Conservation (phyloP, 2,888 invertebrate species). For the Drosophila merina region DNA sequence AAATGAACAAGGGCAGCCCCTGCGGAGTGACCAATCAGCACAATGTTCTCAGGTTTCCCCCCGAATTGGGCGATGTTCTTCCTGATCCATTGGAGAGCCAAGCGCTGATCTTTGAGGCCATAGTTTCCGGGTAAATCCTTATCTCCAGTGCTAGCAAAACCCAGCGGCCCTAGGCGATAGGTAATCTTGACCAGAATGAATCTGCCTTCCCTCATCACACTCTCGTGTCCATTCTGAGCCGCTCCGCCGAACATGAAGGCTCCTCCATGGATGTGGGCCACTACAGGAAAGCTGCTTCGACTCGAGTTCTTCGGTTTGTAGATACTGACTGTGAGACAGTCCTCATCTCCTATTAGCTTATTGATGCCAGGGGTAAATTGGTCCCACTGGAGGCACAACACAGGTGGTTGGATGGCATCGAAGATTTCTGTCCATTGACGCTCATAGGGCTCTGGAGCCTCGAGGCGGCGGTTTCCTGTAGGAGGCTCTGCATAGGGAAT, state of each 20-base stretch:
- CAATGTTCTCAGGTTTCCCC: slow-evolving; percentile 86
- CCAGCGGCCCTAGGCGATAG: slow-evolving; percentile 89
- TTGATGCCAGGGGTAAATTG: slow-evolving; percentile 80
- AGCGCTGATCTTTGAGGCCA: slow-evolving; percentile 62
- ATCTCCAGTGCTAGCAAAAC: slow-evolving; percentile 91
- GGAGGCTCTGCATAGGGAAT: slow-evolving; percentile 89
- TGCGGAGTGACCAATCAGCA: slow-evolving; percentile 89
- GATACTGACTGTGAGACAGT: slow-evolving; percentile 88
- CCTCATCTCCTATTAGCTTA: slow-evolving; percentile 86
- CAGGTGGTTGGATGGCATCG: slow-evolving; percentile 86
- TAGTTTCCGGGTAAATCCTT: slow-evolving; percentile 85
- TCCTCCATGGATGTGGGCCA: slow-evolving; percentile 89
- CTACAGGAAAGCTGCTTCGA: slow-evolving; percentile 85
- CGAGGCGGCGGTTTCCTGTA: slow-evolving; percentile 86
- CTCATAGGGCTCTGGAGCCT: slow-evolving; percentile 76
- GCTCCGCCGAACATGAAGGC: slow-evolving; percentile 88
- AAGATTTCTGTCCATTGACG: slow-evolving; percentile 83
- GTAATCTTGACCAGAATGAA: slow-evolving; percentile 89
- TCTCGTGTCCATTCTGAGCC: slow-evolving; percentile 84
- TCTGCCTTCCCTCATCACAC: slow-evolving; percentile 86
- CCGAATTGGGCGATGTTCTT: slow-evolving; percentile 82
- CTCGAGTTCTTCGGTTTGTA: slow-evolving; percentile 85
- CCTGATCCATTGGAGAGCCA: slow-evolving; percentile 56
- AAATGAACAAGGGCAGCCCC: slow-evolving; percentile 91
- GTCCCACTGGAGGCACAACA: slow-evolving; percentile 87